A percentile compares a stretch with the other conserved stretches of the same genome.
Conservation (phyloP, 2,888 invertebrate genomes). For the Tinea semifulvella region DNA sequence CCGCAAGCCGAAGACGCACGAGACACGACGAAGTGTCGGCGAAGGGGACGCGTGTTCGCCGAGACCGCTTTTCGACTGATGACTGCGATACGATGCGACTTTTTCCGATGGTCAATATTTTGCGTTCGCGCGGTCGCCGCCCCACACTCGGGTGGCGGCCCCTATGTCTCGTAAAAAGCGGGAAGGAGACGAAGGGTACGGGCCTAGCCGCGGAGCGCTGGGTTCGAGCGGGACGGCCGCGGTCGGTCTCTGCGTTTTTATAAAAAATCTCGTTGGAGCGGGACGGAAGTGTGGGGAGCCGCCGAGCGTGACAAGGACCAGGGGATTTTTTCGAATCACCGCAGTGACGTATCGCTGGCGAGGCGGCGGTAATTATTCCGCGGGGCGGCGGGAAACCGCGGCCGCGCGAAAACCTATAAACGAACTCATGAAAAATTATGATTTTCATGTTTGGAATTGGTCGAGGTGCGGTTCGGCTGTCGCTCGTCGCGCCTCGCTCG, state of each 20-base stretch:
- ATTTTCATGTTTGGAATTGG: conserved; percentile 53
- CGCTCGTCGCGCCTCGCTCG: conserved; percentile 12
- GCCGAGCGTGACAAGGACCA: conserved; percentile 50
- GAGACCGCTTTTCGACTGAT: conserved; percentile 66
- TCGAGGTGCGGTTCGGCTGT: conserved; percentile 21
- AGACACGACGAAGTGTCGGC: conserved; percentile 54
- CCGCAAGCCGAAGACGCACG: conserved; percentile 64
- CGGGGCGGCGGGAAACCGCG: conserved; percentile 66
- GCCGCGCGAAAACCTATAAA: conserved; percentile 63
- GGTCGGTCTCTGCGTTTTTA: conserved; percentile 65
- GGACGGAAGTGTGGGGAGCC: conserved; percentile 35
- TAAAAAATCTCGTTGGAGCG: conserved; percentile 59
- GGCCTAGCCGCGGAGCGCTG: conserved; percentile 45
- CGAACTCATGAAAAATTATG: conserved; percentile 66
- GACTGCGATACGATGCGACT: conserved; percentile 68
- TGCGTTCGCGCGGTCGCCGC: conserved; percentile 66
- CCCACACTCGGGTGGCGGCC: conserved; percentile 59
- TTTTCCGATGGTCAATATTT: conserved; percentile 70
- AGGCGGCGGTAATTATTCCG: conserved; percentile 63
- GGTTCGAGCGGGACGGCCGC: conserved; percentile 62
- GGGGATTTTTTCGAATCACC: conserved; percentile 62
- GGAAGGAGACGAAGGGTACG: conserved; percentile 65
- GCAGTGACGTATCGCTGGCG: conserved; percentile 58
- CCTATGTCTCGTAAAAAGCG: conserved; percentile 68
- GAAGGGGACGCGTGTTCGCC: conserved; percentile 54